A percentile compares a stretch with the other conserved stretches of the same genome.
Conservation (phyloP, 2,888 invertebrate species). For the Lasioglossum zephyrum region DNA sequence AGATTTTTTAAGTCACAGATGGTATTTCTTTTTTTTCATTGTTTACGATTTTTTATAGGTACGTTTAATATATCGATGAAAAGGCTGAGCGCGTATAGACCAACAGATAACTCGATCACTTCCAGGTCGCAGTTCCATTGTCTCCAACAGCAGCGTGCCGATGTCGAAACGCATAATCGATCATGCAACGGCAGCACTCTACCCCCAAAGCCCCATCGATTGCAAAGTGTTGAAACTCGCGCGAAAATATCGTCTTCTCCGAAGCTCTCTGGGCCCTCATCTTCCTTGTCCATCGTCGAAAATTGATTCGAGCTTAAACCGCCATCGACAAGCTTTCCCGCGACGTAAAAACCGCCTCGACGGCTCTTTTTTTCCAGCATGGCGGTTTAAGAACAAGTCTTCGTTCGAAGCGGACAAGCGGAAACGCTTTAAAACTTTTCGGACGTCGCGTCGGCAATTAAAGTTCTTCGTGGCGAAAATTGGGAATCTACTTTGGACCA, state of each 20-base stretch:
- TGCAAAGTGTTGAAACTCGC: neutral
- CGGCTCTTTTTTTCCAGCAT: slow-evolving; percentile 1
- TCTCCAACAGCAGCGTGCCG: neutral
- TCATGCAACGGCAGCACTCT: neutral
- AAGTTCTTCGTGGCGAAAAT: slow-evolving; percentile 8
- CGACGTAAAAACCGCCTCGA: neutral
- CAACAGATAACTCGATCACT: neutral
- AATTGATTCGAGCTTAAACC: slow-evolving; percentile 37
- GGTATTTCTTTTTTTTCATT: no score
- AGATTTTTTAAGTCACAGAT: neutral
- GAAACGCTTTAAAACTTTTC: slow-evolving; percentile 57
- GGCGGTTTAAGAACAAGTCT: neutral
- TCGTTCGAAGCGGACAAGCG: slow-evolving; percentile 21
- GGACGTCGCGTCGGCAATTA: slow-evolving; percentile 55
- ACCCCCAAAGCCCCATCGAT: neutral
- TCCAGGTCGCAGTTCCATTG: neutral
- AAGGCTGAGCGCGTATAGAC: no score
- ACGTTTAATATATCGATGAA: no score
- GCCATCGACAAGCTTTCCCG: slow-evolving; percentile 13
- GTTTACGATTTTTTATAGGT: no score
- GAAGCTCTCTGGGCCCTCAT: neutral
- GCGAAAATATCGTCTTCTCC: neutral
- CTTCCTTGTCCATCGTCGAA: neutral
- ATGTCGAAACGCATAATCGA: neutral
- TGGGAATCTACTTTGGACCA: neutral